Evolutionary conservation across 2,888 invertebrate species (phyloP), one percentile per base, ranked within the genome.

Genomic region (Sphinx pinastri): DNA sequence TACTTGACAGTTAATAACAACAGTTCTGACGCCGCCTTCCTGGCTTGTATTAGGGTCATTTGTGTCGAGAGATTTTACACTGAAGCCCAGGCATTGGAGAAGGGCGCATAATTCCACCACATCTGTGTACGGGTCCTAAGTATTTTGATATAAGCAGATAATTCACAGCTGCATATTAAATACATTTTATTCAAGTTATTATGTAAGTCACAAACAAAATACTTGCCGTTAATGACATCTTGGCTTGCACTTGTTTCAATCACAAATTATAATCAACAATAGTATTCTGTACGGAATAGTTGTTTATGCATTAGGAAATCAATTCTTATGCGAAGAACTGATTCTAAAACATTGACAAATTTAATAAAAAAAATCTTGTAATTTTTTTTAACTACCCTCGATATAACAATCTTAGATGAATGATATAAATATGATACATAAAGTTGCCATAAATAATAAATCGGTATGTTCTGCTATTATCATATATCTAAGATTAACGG

Each of bases 1-100:
- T 75, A 93, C 93, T 88, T 89, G 92, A 71, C 93, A 94, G 71
- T 89, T 90, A 54, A 94, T 87, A 68, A 87, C 84, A 0, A 93
- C 88, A 7, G 89, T 92, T 68, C 85, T 84, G 11, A 80, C 70
- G 0, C 81, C 85, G 0, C 69, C 84, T 16, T 91, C 91, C 67
- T 88, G 89, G 73, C 89, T 91, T 3, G 78, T 6, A 59, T 90
- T 91, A 0, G 72, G 81, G 54, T 91, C 91, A 54, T 77, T 85
- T 2, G 83, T 81, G 25, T 90, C 88, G 71, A 93, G 72, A 0
- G 89, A 89, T 73, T 90, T 91, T 14, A 94, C 88, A 59, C 85
- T 85, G 79, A 91, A 93, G 0, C 94, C 94, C 8, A 93, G 76
- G 60, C 93, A 94, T 72, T 93, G 91, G 16, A 94, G 80, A 69